Conservation (phyloP, 2,113 vertebrate genomes). For the Puffinus mauretanicus region DNA sequence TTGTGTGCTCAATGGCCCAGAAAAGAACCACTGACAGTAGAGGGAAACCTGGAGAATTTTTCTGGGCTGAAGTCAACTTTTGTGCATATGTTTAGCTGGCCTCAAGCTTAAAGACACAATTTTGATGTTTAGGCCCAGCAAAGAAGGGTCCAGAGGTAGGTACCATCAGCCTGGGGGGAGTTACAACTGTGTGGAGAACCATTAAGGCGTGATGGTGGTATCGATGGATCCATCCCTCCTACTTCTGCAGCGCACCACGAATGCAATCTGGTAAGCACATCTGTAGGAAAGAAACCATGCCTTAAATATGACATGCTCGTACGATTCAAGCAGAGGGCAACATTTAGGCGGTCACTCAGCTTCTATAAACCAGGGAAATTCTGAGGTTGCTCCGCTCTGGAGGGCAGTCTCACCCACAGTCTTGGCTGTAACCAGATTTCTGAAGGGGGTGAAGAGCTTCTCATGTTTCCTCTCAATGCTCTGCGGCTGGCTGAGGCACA, state of each 20-base stretch:
- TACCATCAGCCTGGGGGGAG: fast-evolving
- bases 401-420: not conserved
- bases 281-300: not conserved
- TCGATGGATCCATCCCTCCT: not conserved
- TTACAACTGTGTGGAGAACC: not conserved
- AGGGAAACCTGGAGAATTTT: not conserved
- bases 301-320: not conserved
- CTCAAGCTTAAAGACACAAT: not conserved
- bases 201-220: not conserved
- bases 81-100: not conserved
- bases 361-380: not conserved
- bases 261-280: not conserved
- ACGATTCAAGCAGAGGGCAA: too few species aligned
- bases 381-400: not conserved
- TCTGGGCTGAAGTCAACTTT: not conserved
- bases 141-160: not conserved
- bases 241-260: fast-evolving
- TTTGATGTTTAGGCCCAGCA: not conserved
- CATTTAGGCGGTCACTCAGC: not conserved
- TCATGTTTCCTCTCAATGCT: not conserved
- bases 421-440: not conserved
- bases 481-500: not conserved
- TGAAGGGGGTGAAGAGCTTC: not conserved
- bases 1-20: not conserved
- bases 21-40: not conserved